Conservation (phyloP, 2,113 vertebrate species). For the Argyrosomus japonicus region DNA sequence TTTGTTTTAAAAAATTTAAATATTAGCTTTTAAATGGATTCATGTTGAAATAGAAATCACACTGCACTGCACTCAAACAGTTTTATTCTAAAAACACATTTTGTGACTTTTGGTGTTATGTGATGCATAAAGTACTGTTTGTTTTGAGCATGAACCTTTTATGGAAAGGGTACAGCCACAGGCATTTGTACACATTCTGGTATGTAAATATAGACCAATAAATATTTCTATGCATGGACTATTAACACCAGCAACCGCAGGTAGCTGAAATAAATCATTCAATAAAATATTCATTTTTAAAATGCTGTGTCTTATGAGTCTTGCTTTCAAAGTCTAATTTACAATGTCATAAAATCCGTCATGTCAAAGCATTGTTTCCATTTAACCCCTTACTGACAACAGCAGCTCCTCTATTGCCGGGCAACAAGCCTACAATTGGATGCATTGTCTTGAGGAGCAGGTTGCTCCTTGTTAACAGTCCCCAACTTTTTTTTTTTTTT, state of each 20-base stretch:
- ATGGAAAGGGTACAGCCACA: not conserved
- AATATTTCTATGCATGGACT: not conserved
- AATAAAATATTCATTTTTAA: conserved; percentile 56
- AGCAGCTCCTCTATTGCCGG: conserved; percentile 31
- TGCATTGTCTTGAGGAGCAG: conserved; percentile 34
- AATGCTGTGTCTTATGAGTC: conserved; percentile 7
- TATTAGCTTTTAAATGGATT: conserved; percentile 19
- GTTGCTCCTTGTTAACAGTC: conserved; percentile 25
- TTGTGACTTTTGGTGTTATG: not conserved
- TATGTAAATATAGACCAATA: conserved; percentile 17
- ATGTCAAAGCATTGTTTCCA: not conserved
- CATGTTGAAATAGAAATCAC: conserved; percentile 14
- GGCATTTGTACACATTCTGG: not conserved
- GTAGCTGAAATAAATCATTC: conserved; percentile 31
- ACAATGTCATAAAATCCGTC: not conserved
- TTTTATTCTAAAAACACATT: not conserved
- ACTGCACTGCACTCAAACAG: not conserved
- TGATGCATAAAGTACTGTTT: not conserved
- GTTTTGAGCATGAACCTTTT: not conserved
- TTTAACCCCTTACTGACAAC: conserved; percentile 3
- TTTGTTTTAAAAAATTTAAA: not conserved
- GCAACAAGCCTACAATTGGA: conserved; percentile 47
- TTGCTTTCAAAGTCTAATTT: conserved; percentile 23
- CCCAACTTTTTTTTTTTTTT: conserved; percentile 1
- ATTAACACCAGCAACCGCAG: not conserved